Base-by-base conservation (phyloP, 2,797 vertebrate genomes). In the Myotis planiceps region DNA sequence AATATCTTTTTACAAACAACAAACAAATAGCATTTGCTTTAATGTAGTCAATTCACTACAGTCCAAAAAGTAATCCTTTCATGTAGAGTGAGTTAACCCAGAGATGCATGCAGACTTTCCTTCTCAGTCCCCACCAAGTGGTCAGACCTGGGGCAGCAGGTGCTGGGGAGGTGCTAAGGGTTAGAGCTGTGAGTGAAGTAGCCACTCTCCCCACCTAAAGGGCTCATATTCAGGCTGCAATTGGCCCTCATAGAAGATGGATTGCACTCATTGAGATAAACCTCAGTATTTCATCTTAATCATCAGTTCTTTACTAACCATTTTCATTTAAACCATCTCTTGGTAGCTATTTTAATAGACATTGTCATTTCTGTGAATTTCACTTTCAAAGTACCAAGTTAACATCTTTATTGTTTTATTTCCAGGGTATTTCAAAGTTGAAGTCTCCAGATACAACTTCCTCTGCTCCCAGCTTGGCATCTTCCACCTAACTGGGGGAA, bases 41-140 rank as follows among this genome's bases (percentile, higher is more conserved):
- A 34, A n/a, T 0, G 0, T 4, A 16, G 14, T 2, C 47, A 32
- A 1, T 13, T 32, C 27, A 19, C 12, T 14, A 12, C 0, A 1
- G 1, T 51, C 49, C 75, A 6, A 2, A 15, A 0, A 0, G 3
- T 1, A 0, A 12, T 7, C 2, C 0, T 6, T 5, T 37, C 10
- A 2, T 19, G 6, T 18, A 21, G 21, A 29, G 0, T n/a, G 12
- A 18, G 5, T 45, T 42, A 13, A 49, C 7, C 1, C 23, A 18
- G 72, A 13, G 14, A 45, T 12, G 19, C 1, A 0, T 3, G 2
- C 9, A 13, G 19, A 58, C 21, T 5, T 7, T 0, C 3, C 4
- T 32, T 6, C 9, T 29, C 27, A 3, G 12, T 10, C 14, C 16
- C 3, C 4, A 1, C 14, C 4, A 0, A 10, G 25, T 21, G n/a